Percentiles rank a stretch among this genome's conserved stretches.
Conservation (phyloP, 2,888 invertebrate species). For the Reticulitermes lucifugus region DNA sequence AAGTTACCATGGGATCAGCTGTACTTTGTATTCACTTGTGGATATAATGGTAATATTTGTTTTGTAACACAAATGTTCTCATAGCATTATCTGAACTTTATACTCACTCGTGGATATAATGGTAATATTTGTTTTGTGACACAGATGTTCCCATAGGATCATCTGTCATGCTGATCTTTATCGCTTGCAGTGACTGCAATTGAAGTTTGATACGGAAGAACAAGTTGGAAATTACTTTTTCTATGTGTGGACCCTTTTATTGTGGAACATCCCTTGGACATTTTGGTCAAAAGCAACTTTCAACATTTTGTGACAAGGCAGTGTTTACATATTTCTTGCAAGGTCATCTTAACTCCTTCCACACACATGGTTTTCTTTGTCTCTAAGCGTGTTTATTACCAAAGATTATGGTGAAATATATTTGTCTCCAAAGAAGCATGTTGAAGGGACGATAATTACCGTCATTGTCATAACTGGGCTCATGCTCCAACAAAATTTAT, state of each 20-base stretch:
- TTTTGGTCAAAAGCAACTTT: neutral
- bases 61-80: too few relatives aligned
- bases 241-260: neutral
- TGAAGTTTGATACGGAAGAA: neutral
- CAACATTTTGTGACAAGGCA: neutral
- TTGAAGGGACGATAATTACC: neutral
- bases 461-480: conserved; percentile 9
- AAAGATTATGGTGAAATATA: conserved; percentile 23
- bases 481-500: conserved; percentile 23
- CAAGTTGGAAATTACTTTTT: too few relatives aligned
- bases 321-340: conserved; percentile 12
- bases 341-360: neutral
- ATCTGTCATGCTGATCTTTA: neutral
- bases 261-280: neutral
- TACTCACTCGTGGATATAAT: too few relatives aligned
- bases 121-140: neutral
- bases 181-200: neutral
- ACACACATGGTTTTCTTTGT: neutral
- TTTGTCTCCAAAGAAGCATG: neutral
- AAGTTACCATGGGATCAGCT: too few relatives aligned
- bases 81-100: too few relatives aligned
- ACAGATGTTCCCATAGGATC: neutral
- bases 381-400: neutral
- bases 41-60: too few relatives aligned
- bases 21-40: too few relatives aligned